A percentile compares a stretch with the other conserved stretches of the same genome.
phyloP scores from a whole-genome alignment of 1,140 invertebrate species.

The Phortica variegata region DNA sequence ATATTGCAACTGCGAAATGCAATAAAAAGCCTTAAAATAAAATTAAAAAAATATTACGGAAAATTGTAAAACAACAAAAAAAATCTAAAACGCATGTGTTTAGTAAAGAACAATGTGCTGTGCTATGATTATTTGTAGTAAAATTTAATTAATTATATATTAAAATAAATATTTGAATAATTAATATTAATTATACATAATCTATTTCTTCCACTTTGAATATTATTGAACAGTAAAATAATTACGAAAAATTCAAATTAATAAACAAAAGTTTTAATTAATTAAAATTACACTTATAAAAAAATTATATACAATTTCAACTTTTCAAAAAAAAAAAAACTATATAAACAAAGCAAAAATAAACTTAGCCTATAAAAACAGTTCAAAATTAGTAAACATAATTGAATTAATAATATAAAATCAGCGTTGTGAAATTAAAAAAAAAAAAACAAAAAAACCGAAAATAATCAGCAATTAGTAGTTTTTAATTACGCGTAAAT shows the following conservation, averaged over 20 bases:
- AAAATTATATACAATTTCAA: too few species aligned
- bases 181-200: conserved; percentile 18
- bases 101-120: conserved; percentile 34
- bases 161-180: conserved; percentile 15
- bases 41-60: conserved; percentile 12
- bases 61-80: conserved; percentile 18
- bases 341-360: too few species aligned
- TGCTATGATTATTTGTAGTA: conserved; percentile 43
- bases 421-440: too few species aligned
- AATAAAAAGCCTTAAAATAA: conserved; percentile 35
- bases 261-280: conserved; percentile 42
- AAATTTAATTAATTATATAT: conserved; percentile 12
- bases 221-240: not conserved
- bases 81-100: conserved; percentile 20
- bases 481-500: too few species aligned
- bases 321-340: too few species aligned
- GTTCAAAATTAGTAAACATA: too few species aligned
- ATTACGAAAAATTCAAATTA: conserved; percentile 28
- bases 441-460: too few species aligned
- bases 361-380: too few species aligned
- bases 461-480: too few species aligned
- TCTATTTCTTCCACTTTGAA: not conserved
- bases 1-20: conserved; percentile 26
- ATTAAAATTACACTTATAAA: conserved; percentile 13
- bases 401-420: too few species aligned